These are phyloP conservation scores for Paraescarpia echinospica DNA, from an alignment of 1,140 invertebrate species.

Conservation along the genomic window DNA sequence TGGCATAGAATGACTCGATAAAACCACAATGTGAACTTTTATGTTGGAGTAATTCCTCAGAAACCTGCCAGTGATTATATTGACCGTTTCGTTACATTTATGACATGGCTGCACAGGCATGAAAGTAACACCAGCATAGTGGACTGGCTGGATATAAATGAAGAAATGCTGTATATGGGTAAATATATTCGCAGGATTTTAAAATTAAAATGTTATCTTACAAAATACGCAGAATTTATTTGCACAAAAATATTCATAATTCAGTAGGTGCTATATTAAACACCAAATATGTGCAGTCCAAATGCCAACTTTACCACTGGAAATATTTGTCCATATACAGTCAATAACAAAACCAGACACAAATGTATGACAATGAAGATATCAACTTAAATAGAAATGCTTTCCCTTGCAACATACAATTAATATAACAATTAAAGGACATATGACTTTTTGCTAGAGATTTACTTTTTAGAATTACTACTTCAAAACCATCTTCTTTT, in stretches of 20 bases:
- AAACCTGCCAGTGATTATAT: not conserved
- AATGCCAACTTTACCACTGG: not conserved
- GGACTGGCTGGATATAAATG: not conserved
- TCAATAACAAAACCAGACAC: not conserved
- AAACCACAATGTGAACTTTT: not conserved
- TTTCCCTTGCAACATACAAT: not conserved
- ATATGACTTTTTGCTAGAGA: too few relatives aligned
- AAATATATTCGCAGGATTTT: not conserved
- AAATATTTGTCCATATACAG: not conserved
- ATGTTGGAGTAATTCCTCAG: not conserved
- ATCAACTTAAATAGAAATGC: not conserved
- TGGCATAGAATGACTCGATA: not conserved
- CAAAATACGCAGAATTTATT: not conserved
- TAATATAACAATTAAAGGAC: not conserved
- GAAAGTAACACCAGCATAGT: not conserved
- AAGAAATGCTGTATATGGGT: not conserved
- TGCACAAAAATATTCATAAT: too few relatives aligned
- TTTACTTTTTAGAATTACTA: too few relatives aligned
- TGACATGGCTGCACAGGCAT: not conserved
- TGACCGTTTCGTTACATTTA: not conserved
- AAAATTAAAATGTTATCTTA: not conserved
- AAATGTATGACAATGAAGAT: not conserved
- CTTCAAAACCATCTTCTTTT: too few relatives aligned
- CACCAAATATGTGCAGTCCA: not conserved
- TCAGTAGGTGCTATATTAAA: too few relatives aligned